phyloP scores from a whole-genome alignment of 2,113 vertebrate genomes.

The Sinocyclocheilus grahami region DNA sequence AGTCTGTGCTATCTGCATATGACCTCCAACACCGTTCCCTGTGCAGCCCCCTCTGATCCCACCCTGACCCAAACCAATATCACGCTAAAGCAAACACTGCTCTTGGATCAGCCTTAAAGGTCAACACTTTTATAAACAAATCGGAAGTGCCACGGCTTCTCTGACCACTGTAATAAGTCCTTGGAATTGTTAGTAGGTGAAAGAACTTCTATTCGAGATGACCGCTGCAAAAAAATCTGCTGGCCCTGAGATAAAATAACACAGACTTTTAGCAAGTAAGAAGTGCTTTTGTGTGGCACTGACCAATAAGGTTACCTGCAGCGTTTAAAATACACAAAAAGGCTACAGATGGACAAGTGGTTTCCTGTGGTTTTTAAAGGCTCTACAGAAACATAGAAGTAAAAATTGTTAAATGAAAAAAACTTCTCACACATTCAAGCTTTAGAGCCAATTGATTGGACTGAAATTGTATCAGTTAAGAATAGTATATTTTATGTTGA shows the following conservation, averaged over 20 bases:
- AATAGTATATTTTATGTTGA: no score
- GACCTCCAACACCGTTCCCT: conserved; percentile 30
- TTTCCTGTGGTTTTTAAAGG: conserved; percentile 1
- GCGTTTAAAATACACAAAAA: conserved; percentile 31
- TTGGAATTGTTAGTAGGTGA: conserved; percentile 26
- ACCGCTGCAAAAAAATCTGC: neutral
- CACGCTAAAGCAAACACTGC: conserved; percentile 11
- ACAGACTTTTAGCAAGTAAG: conserved; percentile 8
- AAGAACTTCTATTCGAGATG: neutral
- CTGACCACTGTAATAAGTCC: conserved; percentile 14
- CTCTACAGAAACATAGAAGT: neutral
- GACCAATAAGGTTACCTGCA: conserved; percentile 6
- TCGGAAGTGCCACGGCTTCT: neutral
- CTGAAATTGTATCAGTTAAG: no score
- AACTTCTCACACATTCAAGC: no score
- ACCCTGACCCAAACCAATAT: conserved; percentile 14
- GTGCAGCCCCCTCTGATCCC: conserved; percentile 15
- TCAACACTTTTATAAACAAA: conserved; percentile 40
- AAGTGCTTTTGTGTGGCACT: conserved; percentile 26
- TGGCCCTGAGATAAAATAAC: conserved; percentile 30
- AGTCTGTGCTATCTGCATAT: conserved; percentile 42
- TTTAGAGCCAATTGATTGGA: no score
- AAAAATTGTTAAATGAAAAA: no score
- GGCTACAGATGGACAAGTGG: conserved; percentile 29
- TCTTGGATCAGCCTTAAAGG: conserved; percentile 36